These are phyloP conservation scores for Chironomus tepperi DNA, from an alignment of 1,140 invertebrate species.

Conservation along the genomic window DNA sequence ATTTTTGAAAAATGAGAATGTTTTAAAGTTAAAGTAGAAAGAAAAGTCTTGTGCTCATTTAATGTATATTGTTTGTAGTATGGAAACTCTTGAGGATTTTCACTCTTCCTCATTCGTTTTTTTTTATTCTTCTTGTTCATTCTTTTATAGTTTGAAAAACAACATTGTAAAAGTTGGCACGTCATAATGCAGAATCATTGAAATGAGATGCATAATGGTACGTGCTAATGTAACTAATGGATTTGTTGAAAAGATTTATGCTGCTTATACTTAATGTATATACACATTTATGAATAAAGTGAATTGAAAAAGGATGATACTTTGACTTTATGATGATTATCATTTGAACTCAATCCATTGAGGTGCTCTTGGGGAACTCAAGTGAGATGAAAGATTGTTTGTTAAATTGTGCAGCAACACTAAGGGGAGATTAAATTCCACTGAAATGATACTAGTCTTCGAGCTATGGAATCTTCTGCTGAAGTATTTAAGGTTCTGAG, in stretches of 20 bases:
- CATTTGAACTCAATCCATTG: no score
- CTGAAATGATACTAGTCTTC: no score
- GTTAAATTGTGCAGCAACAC: no score
- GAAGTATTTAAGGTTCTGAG: no score
- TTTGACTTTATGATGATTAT: no score
- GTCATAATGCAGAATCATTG: conserved; percentile 17
- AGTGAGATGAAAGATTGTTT: no score
- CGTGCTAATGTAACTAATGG: conserved; percentile 21
- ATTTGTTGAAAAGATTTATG: conserved; percentile 12
- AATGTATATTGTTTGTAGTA: conserved; percentile 1
- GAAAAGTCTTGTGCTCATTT: not conserved
- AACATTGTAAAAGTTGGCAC: conserved; percentile 4
- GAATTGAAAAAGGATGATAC: not conserved
- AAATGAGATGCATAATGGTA: conserved; percentile 22
- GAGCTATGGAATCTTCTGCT: no score
- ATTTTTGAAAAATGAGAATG: conserved; percentile 23
- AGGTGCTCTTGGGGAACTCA: no score
- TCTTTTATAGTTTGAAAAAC: not conserved
- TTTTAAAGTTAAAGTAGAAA: not conserved
- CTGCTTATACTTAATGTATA: not conserved
- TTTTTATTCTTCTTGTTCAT: no score
- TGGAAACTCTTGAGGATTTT: conserved; percentile 3
- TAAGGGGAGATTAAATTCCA: no score
- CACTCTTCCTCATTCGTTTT: no score
- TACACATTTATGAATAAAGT: conserved; percentile 14